Base-by-base conservation (phyloP, 2,888 invertebrate genomes). In the Acanthosepion lycidas region DNA sequence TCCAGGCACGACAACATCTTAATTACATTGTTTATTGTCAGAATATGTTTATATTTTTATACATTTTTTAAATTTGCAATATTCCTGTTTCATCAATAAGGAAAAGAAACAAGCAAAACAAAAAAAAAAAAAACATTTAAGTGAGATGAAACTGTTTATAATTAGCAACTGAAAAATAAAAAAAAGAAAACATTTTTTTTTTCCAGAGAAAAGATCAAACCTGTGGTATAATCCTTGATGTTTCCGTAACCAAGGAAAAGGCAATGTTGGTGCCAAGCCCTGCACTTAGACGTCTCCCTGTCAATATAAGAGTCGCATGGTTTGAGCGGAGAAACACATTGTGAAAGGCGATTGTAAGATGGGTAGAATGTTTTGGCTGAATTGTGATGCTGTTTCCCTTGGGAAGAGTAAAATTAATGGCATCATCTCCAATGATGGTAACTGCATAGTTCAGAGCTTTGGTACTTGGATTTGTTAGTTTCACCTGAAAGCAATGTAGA, bases 371-470 rank as follows among this genome's bases (percentile, higher is more conserved):
- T 95, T 97, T 97, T 20, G 97, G 96, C 92, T 97, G 96, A 26
- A 97, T 96, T n/a, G 96, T 96, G 18, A 97, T 95, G 20, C 95
- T 95, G 42, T 96, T 96, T 26, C 97, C 97, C 95, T 96, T 97
- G 6, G 97, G 97, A 1, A 97, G 95, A 28, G 94, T 94, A 95
- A 97, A 97, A 95, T 97, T 97, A 4, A 95, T 94, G 15, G 97
- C 96, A 95, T 97, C 97, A 18, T 95, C 95, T 5, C 97, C 97
- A 28, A 97, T 97, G 33, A 97, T 94, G 93, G 97, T 95, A 1
- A 97, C 96, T 55, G 96, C 96, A 96, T 97, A 97, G n/a, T 96
- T 96, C 94, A 97, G 95, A 6, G 97, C 96, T 95, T 97, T 97
- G 49, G 95, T 95, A 95, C 97, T 97, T 8, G 97, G 97, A 95